Percentiles rank a stretch among this genome's conserved stretches.
Conservation (phyloP, 2,888 invertebrate genomes). For the Chromoteleia sp. region DNA sequence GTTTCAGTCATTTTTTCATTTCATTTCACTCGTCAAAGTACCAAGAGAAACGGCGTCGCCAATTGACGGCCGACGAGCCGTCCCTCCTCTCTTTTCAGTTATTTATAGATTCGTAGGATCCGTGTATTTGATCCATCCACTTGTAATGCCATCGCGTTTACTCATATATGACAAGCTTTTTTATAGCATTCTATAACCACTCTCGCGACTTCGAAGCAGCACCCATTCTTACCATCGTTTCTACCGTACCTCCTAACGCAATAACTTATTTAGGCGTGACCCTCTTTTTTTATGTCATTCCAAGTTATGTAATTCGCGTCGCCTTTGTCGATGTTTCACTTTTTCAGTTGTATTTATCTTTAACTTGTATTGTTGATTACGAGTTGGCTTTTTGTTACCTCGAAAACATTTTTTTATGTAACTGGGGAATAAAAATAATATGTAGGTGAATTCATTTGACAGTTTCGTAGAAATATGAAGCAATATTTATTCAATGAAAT, state of each 20-base stretch:
- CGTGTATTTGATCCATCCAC: slow-evolving; percentile 21
- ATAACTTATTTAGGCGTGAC: slow-evolving; percentile 58
- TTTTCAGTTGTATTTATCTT: neutral
- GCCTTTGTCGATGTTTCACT: slow-evolving; percentile 1
- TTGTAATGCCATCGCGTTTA: slow-evolving; percentile 24
- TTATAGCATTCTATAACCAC: slow-evolving; percentile 17
- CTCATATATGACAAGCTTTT: slow-evolving; percentile 17
- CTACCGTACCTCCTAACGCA: slow-evolving; percentile 17
- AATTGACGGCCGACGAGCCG: slow-evolving; percentile 22
- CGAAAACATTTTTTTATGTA: no score
- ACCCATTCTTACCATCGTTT: slow-evolving; percentile 17
- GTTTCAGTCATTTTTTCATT: slow-evolving; percentile 40
- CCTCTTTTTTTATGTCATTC: slow-evolving; percentile 54
- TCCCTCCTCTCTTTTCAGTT: slow-evolving; percentile 8
- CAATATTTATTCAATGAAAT: no score
- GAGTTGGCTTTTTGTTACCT: no score
- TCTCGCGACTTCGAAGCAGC: slow-evolving; percentile 7
- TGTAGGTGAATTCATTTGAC: no score
- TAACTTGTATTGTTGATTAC: neutral
- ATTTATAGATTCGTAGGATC: slow-evolving; percentile 28
- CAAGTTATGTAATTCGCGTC: slow-evolving; percentile 47
- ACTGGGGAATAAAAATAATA: no score
- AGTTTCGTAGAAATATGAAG: no score
- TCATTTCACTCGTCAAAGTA: slow-evolving; percentile 24
- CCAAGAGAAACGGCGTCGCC: neutral